Evolutionary conservation across 2,888 invertebrate genomes (phyloP).

Genomic region (Odontocerum albicorne): DNA sequence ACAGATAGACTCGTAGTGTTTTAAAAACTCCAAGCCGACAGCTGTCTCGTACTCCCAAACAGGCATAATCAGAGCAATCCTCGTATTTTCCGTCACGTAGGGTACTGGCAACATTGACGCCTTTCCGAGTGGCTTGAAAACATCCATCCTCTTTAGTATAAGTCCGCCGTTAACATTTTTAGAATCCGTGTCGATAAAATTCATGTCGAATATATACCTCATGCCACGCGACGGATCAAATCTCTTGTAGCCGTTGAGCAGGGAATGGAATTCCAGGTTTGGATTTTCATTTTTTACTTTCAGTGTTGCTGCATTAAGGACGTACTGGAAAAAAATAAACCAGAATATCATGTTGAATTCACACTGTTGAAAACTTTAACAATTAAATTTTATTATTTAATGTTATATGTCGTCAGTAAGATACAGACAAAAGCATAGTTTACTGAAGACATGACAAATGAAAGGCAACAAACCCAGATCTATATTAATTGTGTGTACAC

Average conservation of each 20-base stretch:
- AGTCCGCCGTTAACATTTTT: slow-evolving; percentile 5
- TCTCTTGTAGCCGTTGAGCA: slow-evolving; percentile 72
- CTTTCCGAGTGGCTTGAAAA: slow-evolving; percentile 81
- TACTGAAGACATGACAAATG: too few species aligned
- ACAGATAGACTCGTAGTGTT: slow-evolving; percentile 69
- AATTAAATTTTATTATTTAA: too few species aligned
- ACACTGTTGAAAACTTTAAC: too few species aligned
- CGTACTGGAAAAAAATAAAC: slow-evolving; percentile 43
- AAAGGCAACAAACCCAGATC: too few species aligned
- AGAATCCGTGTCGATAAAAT: slow-evolving; percentile 44
- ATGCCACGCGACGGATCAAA: slow-evolving; percentile 85
- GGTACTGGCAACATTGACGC: slow-evolving; percentile 91
- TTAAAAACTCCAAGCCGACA: slow-evolving; percentile 68
- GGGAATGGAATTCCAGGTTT: slow-evolving; percentile 54
- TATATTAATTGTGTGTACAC: too few species aligned
- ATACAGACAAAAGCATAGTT: too few species aligned
- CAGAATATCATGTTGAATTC: too few species aligned
- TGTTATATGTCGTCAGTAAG: too few species aligned
- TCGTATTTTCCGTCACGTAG: slow-evolving; percentile 92
- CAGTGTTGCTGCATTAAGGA: slow-evolving; percentile 54
- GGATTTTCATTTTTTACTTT: slow-evolving; percentile 56
- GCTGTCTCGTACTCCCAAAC: slow-evolving; percentile 49
- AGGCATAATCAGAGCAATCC: slow-evolving; percentile 76
- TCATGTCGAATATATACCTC: slow-evolving; percentile 80
- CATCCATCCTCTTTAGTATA: slow-evolving; percentile 64